Percentiles rank a stretch among this genome's conserved stretches.
Evolutionary conservation across 2,113 vertebrate genomes (phyloP).

Genomic region (Crotalus horridus): DNA sequence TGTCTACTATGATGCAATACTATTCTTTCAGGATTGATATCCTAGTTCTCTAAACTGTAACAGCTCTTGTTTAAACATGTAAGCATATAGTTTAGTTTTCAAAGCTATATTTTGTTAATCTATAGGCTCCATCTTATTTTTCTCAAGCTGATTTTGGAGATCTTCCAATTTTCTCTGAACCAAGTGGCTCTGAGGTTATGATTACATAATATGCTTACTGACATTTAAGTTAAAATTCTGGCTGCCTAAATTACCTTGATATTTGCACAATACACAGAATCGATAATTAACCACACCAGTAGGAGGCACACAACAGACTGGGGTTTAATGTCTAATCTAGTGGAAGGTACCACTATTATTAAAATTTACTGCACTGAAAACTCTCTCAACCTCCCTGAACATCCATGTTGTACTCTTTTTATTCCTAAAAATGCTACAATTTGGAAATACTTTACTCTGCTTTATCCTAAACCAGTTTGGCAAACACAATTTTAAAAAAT

Average conservation of each 20-base stretch:
- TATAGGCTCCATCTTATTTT: not conserved
- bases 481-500: not conserved
- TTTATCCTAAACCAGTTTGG: not conserved
- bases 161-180: not conserved
- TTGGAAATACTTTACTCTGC: not conserved
- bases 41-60: not conserved
- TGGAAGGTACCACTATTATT: not conserved
- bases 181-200: not conserved
- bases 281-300: not conserved
- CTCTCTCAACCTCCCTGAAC: not conserved
- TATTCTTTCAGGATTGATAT: not conserved
- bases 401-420: not conserved
- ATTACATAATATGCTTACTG: not conserved
- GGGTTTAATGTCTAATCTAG: not conserved
- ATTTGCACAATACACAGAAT: not conserved
- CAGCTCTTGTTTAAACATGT: not conserved
- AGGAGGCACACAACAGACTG: not conserved
- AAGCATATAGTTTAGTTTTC: not conserved
- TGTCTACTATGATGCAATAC: not conserved
- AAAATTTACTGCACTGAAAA: not conserved
- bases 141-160: not conserved
- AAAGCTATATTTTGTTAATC: not conserved
- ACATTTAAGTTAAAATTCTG: not conserved
- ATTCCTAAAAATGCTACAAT: not conserved
- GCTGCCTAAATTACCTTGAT: not conserved